Percentiles rank a stretch among this genome's conserved stretches.
Conservation (phyloP, 2,888 invertebrate genomes). For the Syritta pipiens region DNA sequence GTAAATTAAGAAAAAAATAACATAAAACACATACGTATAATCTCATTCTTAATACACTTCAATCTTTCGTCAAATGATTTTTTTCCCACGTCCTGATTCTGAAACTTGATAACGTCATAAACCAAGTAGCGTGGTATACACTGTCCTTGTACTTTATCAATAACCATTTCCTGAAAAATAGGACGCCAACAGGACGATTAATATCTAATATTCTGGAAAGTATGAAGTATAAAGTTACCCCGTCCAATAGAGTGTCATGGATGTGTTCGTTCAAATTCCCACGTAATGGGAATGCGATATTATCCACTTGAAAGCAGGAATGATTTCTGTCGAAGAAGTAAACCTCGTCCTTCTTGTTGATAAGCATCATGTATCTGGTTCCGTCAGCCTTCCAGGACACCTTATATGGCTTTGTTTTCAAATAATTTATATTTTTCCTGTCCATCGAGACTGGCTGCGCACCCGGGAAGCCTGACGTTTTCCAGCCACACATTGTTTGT, state of each 20-base stretch:
- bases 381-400: slow-evolving; percentile 99
- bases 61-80: slow-evolving; percentile 89
- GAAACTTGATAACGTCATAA: slow-evolving; percentile 94
- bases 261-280: slow-evolving; percentile 87
- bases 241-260: slow-evolving; percentile 92
- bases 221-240: slow-evolving; percentile 83
- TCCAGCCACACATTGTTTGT: slow-evolving; percentile 91
- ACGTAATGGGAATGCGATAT: slow-evolving; percentile 88
- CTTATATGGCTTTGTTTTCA: slow-evolving; percentile 91
- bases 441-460: slow-evolving; percentile 99
- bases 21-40: slow-evolving; percentile 81
- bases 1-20: not conserved
- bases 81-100: slow-evolving; percentile 88
- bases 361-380: slow-evolving; percentile 97
- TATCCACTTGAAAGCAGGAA: slow-evolving; percentile 91
- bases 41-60: slow-evolving; percentile 86
- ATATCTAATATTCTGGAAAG: no score
- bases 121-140: slow-evolving; percentile 93
- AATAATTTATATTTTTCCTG: slow-evolving; percentile 85
- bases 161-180: slow-evolving; percentile 92
- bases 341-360: slow-evolving; percentile 90
- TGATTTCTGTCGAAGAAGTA: slow-evolving; percentile 98
- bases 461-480: slow-evolving; percentile 92
- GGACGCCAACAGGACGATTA: no score
- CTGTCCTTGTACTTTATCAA: slow-evolving; percentile 88